Evolutionary conservation across 1,140 invertebrate species (phyloP).

Genomic region (Proctacanthus coquilletti): DNA sequence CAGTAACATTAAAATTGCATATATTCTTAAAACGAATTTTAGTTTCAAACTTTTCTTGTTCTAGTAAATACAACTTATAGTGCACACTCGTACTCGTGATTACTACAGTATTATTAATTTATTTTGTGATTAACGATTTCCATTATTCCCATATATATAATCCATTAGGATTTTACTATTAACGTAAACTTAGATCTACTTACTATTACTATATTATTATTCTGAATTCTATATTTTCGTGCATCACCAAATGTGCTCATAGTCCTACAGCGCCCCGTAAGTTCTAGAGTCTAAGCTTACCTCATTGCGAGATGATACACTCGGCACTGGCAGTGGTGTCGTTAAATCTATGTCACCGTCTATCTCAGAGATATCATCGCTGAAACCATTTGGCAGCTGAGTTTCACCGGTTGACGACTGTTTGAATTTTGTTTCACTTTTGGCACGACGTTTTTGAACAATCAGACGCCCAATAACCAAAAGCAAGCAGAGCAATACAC

Average conservation of each 20-base stretch:
- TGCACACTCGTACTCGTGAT: too few relatives aligned
- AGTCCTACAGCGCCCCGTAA: too few relatives aligned
- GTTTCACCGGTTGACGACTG: constrained; percentile 37
- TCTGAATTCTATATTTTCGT: constrained; percentile 6
- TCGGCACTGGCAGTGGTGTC: constrained; percentile 37
- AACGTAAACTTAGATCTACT: constrained; percentile 4
- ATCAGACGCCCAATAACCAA: constrained; percentile 49
- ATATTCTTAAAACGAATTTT: too few relatives aligned
- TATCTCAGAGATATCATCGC: constrained; percentile 53
- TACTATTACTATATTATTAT: not conserved
- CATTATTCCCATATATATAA: not conserved
- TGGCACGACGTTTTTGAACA: constrained; percentile 36
- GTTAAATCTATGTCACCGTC: constrained; percentile 55
- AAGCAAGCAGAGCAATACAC: constrained; percentile 48
- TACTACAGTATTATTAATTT: not conserved
- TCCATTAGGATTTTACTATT: constrained; percentile 11
- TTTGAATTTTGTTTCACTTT: constrained; percentile 33
- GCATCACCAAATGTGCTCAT: too few relatives aligned
- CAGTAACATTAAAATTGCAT: too few relatives aligned
- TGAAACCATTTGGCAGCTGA: constrained; percentile 50
- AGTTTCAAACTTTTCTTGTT: too few relatives aligned
- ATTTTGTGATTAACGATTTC: not conserved
- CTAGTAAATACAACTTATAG: too few relatives aligned
- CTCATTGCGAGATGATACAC: constrained; percentile 17
- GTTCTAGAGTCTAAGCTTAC: constrained; percentile 10